Evolutionary conservation across 2,888 invertebrate species (phyloP), one percentile per base, ranked within the genome.

Genomic region (Acanthosepion lycidas): DNA sequence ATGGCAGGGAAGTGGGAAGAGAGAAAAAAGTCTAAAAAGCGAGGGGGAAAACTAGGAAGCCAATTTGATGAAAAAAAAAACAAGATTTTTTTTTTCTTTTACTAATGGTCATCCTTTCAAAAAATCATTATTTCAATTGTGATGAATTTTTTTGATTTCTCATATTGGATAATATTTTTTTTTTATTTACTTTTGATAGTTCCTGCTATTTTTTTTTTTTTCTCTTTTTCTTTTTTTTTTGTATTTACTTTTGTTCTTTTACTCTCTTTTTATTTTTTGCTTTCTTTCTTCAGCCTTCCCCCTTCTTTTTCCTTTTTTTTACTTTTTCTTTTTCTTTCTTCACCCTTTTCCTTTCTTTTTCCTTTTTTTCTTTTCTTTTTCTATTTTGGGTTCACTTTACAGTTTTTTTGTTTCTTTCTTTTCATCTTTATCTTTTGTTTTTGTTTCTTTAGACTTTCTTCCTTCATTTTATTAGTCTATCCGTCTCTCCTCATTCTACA

Each of bases 81-180:
- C 12, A 33, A n/a, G 15, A n/a, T 78, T 12, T 9, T 18, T 78
- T 12, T 42, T 42, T 42, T 42, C 42, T 42, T 42, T 42, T 42
- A 42, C n/a, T 78, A n/a, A 78, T 78, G 78, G 78, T 78, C 78
- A 78, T 15, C 78, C 78, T 78, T 78, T n/a, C 78, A 33, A 78
- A 78, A 78, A 78, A n/a, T 78, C n/a, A 78, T 78, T n/a, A n/a
- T 78, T 78, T 78, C 78, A 78, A 78, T 78, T n/a, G 15, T 78
- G 33, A 1, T 33, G 4, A 23, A 23, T 78, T 78, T 5, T n/a
- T n/a, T 33, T 59, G 6, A 33, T 15, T n/a, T 78, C n/a, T 28
- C 15, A 15, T 78, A 78, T 78, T 18, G 18, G n/a, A 42, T 42
- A 15, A n/a, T 5, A 78, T 15, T 78, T 78, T 78, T 78, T 78